Base-by-base conservation (phyloP, 2,888 invertebrate species). In the Calliopum simillimum region DNA sequence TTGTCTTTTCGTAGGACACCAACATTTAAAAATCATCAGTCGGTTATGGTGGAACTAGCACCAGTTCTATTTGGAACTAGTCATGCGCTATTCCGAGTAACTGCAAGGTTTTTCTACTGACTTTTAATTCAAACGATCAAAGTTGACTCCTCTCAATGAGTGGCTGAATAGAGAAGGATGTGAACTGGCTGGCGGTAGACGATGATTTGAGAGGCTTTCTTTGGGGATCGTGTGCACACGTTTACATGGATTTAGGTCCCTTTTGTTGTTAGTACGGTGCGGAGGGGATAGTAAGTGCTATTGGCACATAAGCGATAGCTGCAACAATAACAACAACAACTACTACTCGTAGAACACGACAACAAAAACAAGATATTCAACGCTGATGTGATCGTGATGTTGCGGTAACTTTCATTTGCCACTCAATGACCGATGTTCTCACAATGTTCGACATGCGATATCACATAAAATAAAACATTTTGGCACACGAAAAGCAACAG, bases 361-460 rank as follows among this genome's bases (percentile, higher is more conserved):
- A 44, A 21, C n/a, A 19, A 44, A 43, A 59, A 67, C 67, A 67
- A 67, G 67, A 67, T 67, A 67, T 59, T 67, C 67, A 47, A 67
- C 67, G 67, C 67, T 67, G 59, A 67, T 67, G 66, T 58, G 67
- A 58, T 67, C 67, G 67, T 67, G 67, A 67, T 67, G 67, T 58
- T 67, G 67, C 67, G 67, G 59, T 59, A 47, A 67, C 67, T 67
- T 67, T 67, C 67, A 59, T 67, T 67, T 67, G 59, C 67, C 67
- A 67, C 67, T 67, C 67, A 59, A 67, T 67, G 67, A 67, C 67
- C 67, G 43, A 59, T 67, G 67, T 67, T 67, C 67, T 67, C 67
- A 67, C 67, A 67, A 67, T 67, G 67, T 67, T 67, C 67, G 58
- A 67, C 67, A 67, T 67, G 67, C 67, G 67, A 67, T 67, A 58